Conservation (phyloP, 2,888 invertebrate species). For the Drosophila ezoana region DNA sequence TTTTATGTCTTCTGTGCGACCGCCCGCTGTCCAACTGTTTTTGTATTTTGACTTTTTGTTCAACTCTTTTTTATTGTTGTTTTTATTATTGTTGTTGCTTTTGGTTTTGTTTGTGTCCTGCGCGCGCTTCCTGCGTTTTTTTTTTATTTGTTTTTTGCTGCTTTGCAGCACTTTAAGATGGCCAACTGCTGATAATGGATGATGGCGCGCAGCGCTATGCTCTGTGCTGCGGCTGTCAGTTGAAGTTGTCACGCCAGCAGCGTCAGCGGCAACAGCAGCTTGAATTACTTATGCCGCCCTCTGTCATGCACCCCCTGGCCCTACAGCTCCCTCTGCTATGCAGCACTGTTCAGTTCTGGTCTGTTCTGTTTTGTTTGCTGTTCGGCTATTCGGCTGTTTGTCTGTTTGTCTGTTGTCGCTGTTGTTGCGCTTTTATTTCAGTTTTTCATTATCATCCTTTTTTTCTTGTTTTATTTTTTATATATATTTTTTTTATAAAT, state of each 20-base stretch:
- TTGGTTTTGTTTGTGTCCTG: conserved; percentile 32
- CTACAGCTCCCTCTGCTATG: not conserved
- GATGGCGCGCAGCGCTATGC: conserved; percentile 69
- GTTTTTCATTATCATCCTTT: conserved; percentile 77
- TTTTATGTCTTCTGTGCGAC: conserved; percentile 48
- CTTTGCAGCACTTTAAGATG: conserved; percentile 76
- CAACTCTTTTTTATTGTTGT: conserved; percentile 5
- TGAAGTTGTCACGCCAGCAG: conserved; percentile 76
- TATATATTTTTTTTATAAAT: conserved; percentile 3
- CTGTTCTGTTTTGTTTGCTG: conserved; percentile 50
- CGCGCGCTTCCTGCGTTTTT: conserved; percentile 41
- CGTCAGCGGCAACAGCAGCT: conserved; percentile 65
- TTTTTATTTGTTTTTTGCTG: conserved; percentile 21
- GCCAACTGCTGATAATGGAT: conserved; percentile 82
- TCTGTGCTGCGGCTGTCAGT: conserved; percentile 73
- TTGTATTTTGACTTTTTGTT: conserved; percentile 34
- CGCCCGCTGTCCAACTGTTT: conserved; percentile 53
- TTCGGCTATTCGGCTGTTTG: conserved; percentile 46
- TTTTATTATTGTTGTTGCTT: conserved; percentile 13
- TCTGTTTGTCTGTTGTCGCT: conserved; percentile 64
- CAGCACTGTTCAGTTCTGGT: conserved; percentile 26
- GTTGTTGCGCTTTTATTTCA: conserved; percentile 80
- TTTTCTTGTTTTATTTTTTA: conserved; percentile 19
- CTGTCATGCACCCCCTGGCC: not conserved
- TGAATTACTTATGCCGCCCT: conserved; percentile 68